phyloP scores from a whole-genome alignment of 2,113 vertebrate species.

The Dendrocopos noguchii region DNA sequence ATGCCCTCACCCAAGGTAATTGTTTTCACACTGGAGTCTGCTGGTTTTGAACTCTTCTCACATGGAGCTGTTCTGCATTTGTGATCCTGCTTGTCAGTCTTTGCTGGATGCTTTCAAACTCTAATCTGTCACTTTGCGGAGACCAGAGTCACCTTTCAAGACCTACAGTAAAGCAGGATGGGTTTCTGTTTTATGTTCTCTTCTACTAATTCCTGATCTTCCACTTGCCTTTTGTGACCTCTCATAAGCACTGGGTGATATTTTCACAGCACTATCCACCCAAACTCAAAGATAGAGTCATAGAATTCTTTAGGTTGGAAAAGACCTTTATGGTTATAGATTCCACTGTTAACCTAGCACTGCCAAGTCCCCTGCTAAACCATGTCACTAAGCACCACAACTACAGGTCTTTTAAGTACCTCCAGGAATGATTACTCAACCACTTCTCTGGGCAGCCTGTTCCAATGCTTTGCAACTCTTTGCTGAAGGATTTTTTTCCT shows the following conservation, averaged over 20 bases:
- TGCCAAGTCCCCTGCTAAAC: no score
- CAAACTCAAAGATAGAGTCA: neutral
- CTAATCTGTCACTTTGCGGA: neutral
- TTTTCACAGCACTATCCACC: neutral
- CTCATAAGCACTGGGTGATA: neutral
- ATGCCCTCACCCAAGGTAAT: neutral
- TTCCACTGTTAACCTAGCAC: no score
- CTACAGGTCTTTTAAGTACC: no score
- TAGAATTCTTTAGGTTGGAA: no score
- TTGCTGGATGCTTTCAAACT: neutral
- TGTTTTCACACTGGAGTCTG: fast-evolving
- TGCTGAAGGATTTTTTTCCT: no score
- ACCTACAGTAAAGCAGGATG: neutral
- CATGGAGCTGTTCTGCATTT: neutral
- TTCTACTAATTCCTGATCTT: neutral
- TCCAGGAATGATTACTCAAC: no score
- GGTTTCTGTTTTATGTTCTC: neutral
- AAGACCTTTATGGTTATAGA: no score
- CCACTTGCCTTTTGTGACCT: neutral
- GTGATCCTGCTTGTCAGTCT: neutral
- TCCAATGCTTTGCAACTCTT: no score
- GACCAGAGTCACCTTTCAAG: neutral
- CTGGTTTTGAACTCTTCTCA: neutral
- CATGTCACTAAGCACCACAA: no score
- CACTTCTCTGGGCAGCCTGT: no score